phyloP scores from a whole-genome alignment of 2,888 invertebrate genomes.

The Caenorhabditis sinica region DNA sequence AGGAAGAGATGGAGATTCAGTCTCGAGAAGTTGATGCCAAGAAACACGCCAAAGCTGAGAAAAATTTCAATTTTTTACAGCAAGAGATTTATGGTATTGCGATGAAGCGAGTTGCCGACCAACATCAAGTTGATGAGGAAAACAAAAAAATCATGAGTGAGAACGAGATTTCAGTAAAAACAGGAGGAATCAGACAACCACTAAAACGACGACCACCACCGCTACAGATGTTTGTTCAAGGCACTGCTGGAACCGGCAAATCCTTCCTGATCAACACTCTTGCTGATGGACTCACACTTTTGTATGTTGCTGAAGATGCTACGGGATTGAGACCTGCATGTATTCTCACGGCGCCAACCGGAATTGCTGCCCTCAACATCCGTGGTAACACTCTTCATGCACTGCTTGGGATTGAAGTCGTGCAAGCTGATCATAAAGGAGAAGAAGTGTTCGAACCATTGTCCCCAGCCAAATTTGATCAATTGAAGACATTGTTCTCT shows the following conservation, averaged over 20 bases:
- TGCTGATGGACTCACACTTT: constrained; percentile 51
- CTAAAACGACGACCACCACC: constrained; percentile 2
- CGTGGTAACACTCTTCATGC: constrained; percentile 62
- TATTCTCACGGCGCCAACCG: constrained; percentile 64
- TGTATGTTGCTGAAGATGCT: not conserved
- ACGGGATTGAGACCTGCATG: constrained; percentile 15
- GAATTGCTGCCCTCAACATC: constrained; percentile 64
- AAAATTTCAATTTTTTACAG: constrained; percentile 40
- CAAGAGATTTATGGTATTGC: constrained; percentile 38
- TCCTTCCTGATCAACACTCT: constrained; percentile 59
- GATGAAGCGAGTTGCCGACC: constrained; percentile 1
- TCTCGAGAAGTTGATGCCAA: constrained; percentile 35
- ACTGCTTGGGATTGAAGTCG: not conserved
- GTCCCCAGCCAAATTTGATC: not conserved
- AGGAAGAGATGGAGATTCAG: constrained; percentile 12
- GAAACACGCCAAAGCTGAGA: not conserved
- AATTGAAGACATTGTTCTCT: not conserved
- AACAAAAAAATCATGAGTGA: not conserved
- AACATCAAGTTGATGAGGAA: not conserved
- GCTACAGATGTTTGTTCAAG: constrained; percentile 39
- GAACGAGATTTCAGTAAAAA: not conserved
- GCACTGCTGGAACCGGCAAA: constrained; percentile 68
- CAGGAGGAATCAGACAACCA: not conserved
- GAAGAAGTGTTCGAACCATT: not conserved
- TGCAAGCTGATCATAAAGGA: not conserved